Evolutionary conservation across 2,113 vertebrate species (phyloP), one percentile per base, ranked within the genome.

Genomic region (Ginglymostoma cirratum): DNA sequence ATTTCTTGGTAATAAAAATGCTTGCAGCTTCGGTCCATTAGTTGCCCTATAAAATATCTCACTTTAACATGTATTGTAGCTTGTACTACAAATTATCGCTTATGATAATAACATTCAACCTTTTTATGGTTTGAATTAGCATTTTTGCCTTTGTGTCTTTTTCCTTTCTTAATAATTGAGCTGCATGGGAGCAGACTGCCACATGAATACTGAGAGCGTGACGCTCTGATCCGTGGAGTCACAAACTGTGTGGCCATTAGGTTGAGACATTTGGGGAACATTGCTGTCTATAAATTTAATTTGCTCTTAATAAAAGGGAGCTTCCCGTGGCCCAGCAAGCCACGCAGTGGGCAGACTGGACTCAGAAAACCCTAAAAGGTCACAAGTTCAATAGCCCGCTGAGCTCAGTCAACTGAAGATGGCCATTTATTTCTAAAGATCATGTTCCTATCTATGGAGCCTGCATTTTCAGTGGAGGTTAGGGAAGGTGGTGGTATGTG

Each of bases 81-180:
- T 72, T 95, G 94, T 95, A 52, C 42, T 72, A 72, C 94, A 95
- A 95, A 95, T 95, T 95, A 95, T 95, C 42, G n/a, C 94, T 94
- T 94, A 72, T 95, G 69, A 95, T 95, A 95, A 95, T 95, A 95
- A 72, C 67, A 72, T 72, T 94, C 93, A 94, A 70, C 66, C 93
- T 69, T 94, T 61, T 94, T 95, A 95, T 72, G 67, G 94, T 72
- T 30, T 72, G 94, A 95, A 95, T 95, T 95, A 76, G 24, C 94
- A 95, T 94, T 94, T 94, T 38, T 70, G 66, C 24, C 66, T 38
- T 95, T 95, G 94, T 95, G 45, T 95, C 42, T 70, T 34, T 76
- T 72, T 12, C 69, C 38, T 70, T 66, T 30, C 38, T 72, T 95
- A 48, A 72, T 95, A 48, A 72, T 76, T 72, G 67, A 27, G 42